Conservation (phyloP, 2,113 vertebrate species). For the Empidonax traillii region DNA sequence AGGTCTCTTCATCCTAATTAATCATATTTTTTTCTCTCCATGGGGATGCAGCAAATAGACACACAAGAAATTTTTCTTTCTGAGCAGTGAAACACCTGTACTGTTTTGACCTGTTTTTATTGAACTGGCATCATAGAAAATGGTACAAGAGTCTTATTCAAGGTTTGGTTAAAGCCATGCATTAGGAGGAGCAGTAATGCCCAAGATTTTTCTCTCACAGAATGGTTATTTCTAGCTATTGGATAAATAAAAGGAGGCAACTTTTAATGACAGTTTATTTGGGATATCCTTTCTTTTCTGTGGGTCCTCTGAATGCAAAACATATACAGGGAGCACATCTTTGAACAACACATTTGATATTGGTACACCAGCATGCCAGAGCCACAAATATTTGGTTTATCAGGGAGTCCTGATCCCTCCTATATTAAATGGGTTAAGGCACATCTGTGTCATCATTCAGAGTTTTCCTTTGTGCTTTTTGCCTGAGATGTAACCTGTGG, state of each 20-base stretch:
- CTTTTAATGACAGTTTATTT: background rate
- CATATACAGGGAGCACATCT: background rate
- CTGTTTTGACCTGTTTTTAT: background rate
- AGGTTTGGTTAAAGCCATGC: background rate
- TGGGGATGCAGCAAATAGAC: background rate
- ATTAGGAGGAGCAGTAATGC: background rate
- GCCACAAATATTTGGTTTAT: background rate
- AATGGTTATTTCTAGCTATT: background rate
- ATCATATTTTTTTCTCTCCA: background rate
- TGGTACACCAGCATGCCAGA: background rate
- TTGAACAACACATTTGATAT: background rate
- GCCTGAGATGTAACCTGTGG: background rate
- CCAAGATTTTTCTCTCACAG: background rate
- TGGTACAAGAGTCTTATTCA: background rate
- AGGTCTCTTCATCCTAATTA: background rate
- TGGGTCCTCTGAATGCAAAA: background rate
- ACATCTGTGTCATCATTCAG: background rate
- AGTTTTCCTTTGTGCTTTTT: background rate
- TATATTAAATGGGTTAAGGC: background rate
- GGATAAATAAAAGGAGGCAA: background rate
- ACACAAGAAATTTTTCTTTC: background rate
- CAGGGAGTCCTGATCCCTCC: background rate
- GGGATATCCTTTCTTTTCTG: background rate
- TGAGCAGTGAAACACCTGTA: background rate
- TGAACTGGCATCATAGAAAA: background rate